phyloP scores from a whole-genome alignment of 2,888 invertebrate genomes.

The Bedellia somnulentella region DNA sequence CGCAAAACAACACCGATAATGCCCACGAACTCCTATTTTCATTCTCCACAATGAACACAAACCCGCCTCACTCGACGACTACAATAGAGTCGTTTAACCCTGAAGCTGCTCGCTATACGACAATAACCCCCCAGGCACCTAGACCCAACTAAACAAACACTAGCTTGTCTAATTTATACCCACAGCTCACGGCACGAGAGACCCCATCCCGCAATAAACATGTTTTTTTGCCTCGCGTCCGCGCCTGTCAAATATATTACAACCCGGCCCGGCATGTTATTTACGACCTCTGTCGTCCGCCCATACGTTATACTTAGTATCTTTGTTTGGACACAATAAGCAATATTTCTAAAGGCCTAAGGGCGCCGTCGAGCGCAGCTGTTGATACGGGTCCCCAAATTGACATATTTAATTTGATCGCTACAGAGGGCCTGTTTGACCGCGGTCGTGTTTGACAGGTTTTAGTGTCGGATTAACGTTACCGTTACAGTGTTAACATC shows the following conservation, averaged over 20 bases:
- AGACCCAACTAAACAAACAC: constrained; percentile 28
- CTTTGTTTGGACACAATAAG: constrained; percentile 63
- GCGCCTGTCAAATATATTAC: constrained; percentile 62
- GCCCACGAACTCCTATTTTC: too few species aligned
- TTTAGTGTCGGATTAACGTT: constrained; percentile 58
- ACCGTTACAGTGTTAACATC: constrained; percentile 40
- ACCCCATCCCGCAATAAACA: constrained; percentile 50
- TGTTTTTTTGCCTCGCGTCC: constrained; percentile 61
- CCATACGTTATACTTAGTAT: constrained; percentile 63
- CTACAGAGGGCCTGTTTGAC: constrained; percentile 41
- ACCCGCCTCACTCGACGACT: constrained; percentile 15
- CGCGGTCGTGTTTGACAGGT: constrained; percentile 52
- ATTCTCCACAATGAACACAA: too few species aligned
- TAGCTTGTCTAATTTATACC: constrained; percentile 35
- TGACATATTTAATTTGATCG: constrained; percentile 63
- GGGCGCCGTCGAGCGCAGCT: constrained; percentile 54
- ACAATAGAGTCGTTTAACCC: constrained; percentile 1
- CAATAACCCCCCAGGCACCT: constrained; percentile 11
- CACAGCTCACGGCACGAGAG: constrained; percentile 12
- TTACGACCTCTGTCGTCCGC: constrained; percentile 57
- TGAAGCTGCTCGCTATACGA: background rate
- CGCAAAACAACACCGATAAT: too few species aligned
- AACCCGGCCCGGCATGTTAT: constrained; percentile 57
- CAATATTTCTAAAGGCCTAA: constrained; percentile 53
- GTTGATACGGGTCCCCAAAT: constrained; percentile 61